Base-by-base conservation (phyloP, 2,797 vertebrate species). In the Poeciliopsis gracilis region DNA sequence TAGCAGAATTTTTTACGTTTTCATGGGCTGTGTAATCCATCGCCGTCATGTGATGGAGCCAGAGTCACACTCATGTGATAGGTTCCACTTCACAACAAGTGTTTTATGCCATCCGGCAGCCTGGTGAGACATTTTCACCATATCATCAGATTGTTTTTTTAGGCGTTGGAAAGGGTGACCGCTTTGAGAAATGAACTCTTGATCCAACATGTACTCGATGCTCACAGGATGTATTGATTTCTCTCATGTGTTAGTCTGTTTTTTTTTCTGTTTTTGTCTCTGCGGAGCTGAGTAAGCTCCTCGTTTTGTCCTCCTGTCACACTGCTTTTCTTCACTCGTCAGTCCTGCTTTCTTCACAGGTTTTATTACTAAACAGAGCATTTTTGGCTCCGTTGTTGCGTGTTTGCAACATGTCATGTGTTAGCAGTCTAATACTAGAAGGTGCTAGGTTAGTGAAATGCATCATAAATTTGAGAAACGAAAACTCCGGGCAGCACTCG, bases 371-470 rank as follows among this genome's bases (percentile, higher is more conserved):
- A 66, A 66, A 66, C 73, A 57, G 70, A 69, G 76, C 81, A 23
- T 76, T 80, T 89, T 84, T 84, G 85, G 81, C 87, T 66, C 66
- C 77, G 82, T 86, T 82, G 53, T 53, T 86, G 85, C 61, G 8
- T 89, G 91, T 92, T 92, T 91, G 91, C 90, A 92, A 92, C 93
- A 79, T 81, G 79, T 88, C 81, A 82, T 77, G 82, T 80, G 72
- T 79, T 80, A 66, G 71, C 82, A 15, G 36, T 46, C 63, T 76
- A n/a, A 23, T 43, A 49, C 73, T 80, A 78, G 55, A 77, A 76
- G 74, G 41, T 72, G 72, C 33, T 75, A 61, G 76, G 36, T 76
- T 66, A 55, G 36, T 74, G 13, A 82, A 78, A 77, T 51, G 18
- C 73, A 75, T 81, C 36, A 36, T 41, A 66, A 49, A 81, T 76